Evolutionary conservation across 1,140 invertebrate species (phyloP), one percentile per base, ranked within the genome.

Genomic region (Pentalonia nigronervosa): DNA sequence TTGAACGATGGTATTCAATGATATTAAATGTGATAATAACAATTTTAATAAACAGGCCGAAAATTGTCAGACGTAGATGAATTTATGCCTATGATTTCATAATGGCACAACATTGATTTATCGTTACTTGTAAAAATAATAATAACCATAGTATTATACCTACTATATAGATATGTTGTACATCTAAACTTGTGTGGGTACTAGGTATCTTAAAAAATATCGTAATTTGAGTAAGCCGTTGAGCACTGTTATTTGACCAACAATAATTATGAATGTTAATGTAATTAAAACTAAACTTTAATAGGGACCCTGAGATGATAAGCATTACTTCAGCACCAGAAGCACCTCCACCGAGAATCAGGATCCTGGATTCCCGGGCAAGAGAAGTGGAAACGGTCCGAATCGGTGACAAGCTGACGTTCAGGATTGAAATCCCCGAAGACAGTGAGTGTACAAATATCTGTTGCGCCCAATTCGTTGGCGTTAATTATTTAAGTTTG

Each of bases 351-450:
- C 98, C 98, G 94, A 98, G 98, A 94, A 99, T 99, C 94, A 97
- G 98, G 83, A 99, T 99, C 94, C 96, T 99, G 95, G 98, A 99
- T 95, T 97, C 96, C 89, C 96, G 97, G 94, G 96, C 97, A 93
- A 96, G 98, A 89, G 98, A 99, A 95, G 98, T 99, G 56, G 98
- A 98, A 95, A 99, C 98, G 93, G 98, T 99, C 21, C 96, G 98
- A 94, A 99, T 99, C 95, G 98, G 98, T 95, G 98, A 99, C 96
- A 98, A 98, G 94, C 97, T 99, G 94, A 98, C 98, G 30, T 99
- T 99, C 97, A 97, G 98, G 95, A 99, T 99, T 95, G 98, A 99
- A 96, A 99, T 99, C 94, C 98, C 98, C 6, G 98, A 98, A 96
- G 98, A 98, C 95, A 99, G 98, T 99, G 96, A 97, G 97, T 84